Evolutionary conservation across 1,140 invertebrate species (phyloP), one percentile per base, ranked within the genome.

Genomic region (Sarcophaga bullata): DNA sequence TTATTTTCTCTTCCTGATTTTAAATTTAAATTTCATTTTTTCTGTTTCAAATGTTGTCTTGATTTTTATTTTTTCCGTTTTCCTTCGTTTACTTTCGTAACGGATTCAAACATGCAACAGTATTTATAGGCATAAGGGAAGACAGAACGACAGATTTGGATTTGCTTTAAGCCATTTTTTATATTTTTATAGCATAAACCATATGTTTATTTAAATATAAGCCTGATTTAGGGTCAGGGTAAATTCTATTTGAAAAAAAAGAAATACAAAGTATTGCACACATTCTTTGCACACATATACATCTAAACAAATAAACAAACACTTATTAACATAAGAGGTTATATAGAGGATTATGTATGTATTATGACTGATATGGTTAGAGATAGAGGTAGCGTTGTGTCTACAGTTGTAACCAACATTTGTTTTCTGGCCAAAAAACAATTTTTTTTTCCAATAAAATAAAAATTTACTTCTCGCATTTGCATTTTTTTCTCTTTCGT

Each of bases 201-300:
- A 78, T 78, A 78, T 50, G 49, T 50, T 76, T 68, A 68, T 68
- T 50, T 78, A 78, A 78, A 78, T 78, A 78, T 78, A 78, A 78
- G 48, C 75, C 50, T 78, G 75, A 78, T 78, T 78, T 78, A 78
- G 75, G 75, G 75, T 78, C 75, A 78, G 75, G 75, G 75, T 78
- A 78, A 78, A 78, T 78, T n/a, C n/a, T n/a, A n/a, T n/a, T n/a
- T n/a, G n/a, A n/a, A n/a, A n/a, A n/a, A n/a, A n/a, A n/a, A n/a
- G n/a, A n/a, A n/a, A n/a, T n/a, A n/a, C n/a, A n/a, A n/a, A n/a
- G n/a, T n/a, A n/a, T n/a, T n/a, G n/a, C n/a, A n/a, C n/a, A 17
- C 62, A 58, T 58, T 15, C n/a, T 58, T 58, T 13, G 19, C 62
- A 68, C 62, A 68, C n/a, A 68, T 17, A 62, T 15, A 68, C 17